Percentiles rank a stretch among this genome's conserved stretches.
These are phyloP conservation scores for Lacanobia oleracea DNA, from an alignment of 2,888 invertebrate genomes.

Conservation along the genomic window DNA sequence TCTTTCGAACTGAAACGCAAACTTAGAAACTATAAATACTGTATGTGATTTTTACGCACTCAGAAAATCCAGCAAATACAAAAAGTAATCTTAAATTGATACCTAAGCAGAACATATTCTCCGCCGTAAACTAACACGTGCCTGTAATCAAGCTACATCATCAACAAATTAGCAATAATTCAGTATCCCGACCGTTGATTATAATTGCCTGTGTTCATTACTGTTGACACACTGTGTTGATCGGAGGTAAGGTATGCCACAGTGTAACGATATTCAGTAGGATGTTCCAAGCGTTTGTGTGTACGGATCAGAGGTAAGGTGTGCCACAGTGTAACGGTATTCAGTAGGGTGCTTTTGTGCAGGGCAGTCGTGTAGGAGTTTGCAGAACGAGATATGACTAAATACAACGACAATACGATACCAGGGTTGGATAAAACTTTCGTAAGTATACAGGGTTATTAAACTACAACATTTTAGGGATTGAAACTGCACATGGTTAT, in stretches of 20 bases:
- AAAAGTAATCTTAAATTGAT: too few species aligned
- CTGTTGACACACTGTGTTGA: slow-evolving; percentile 24
- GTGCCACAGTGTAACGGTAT: neutral
- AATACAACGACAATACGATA: neutral
- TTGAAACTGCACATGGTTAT: too few species aligned
- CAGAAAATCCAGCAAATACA: too few species aligned
- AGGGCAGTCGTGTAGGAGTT: neutral
- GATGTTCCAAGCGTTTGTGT: too few species aligned
- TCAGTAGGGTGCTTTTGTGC: neutral
- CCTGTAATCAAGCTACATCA: slow-evolving; percentile 42
- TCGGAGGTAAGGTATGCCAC: neutral
- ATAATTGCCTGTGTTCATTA: slow-evolving; percentile 48
- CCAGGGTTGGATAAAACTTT: too few species aligned
- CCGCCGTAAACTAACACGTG: neutral
- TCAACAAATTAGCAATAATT: slow-evolving; percentile 49
- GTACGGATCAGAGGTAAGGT: neutral
- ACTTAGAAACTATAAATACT: too few species aligned
- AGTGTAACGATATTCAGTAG: neutral
- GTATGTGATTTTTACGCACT: too few species aligned
- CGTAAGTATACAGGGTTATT: too few species aligned
- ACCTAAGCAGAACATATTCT: neutral
- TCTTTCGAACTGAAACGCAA: too few species aligned
- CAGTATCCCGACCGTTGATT: slow-evolving; percentile 38
- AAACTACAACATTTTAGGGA: too few species aligned
- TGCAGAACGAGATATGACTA: neutral